Evolutionary conservation across 2,888 invertebrate genomes (phyloP).

Genomic region (Apodemia zela): DNA sequence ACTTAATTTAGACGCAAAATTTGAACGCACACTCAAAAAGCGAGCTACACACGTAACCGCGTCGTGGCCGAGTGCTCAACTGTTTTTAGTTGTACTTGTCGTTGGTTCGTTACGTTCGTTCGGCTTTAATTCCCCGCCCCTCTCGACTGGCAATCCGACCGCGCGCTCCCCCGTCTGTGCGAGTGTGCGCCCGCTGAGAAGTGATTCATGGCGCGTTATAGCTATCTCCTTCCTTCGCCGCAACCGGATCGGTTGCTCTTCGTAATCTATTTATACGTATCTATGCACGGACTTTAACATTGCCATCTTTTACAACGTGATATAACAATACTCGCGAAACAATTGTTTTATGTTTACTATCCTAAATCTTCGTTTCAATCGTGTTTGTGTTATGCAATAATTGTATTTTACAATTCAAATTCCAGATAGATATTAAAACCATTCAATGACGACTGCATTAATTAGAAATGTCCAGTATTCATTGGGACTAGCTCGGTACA

Average conservation of each 20-base stretch:
- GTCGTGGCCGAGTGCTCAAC: slow-evolving; percentile 72
- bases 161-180: slow-evolving; percentile 40
- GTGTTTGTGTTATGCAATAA: slow-evolving; percentile 8
- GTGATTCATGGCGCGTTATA: slow-evolving; percentile 80
- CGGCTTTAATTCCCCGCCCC: slow-evolving; percentile 46
- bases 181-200: slow-evolving; percentile 63
- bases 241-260: slow-evolving; percentile 79
- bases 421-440: not conserved
- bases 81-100: slow-evolving; percentile 68
- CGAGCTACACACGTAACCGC: slow-evolving; percentile 59
- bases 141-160: slow-evolving; percentile 57
- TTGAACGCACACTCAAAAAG: slow-evolving; percentile 43
- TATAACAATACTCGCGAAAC: slow-evolving; percentile 29
- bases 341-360: slow-evolving; percentile 15
- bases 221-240: slow-evolving; percentile 79
- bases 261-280: slow-evolving; percentile 78
- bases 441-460: slow-evolving; percentile 15
- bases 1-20: slow-evolving; percentile 47
- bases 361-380: slow-evolving; percentile 13
- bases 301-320: slow-evolving; percentile 35
- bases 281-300: slow-evolving; percentile 73
- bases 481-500: slow-evolving; percentile 16
- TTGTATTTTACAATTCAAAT: slow-evolving; percentile 2
- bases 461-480: slow-evolving; percentile 16
- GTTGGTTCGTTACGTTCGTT: slow-evolving; percentile 67